These are phyloP conservation scores for Dasypogon diadema DNA, from an alignment of 2,888 invertebrate species.

Conservation along the genomic window DNA sequence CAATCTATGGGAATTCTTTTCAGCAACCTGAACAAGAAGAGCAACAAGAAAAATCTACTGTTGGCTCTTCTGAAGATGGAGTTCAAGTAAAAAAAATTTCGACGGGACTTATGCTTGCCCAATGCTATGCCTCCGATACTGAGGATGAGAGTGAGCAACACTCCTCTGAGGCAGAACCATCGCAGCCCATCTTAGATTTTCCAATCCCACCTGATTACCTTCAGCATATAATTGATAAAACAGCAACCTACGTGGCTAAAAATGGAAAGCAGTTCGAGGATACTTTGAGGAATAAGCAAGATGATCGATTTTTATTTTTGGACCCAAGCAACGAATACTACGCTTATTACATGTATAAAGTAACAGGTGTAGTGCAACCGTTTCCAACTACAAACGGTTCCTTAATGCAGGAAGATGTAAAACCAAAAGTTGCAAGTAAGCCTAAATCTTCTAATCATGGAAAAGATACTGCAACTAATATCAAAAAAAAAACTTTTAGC, in stretches of 20 bases:
- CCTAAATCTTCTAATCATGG: no score
- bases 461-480: no score
- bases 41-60: neutral
- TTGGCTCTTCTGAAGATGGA: neutral
- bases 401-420: slow-evolving; percentile 20
- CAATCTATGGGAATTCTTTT: neutral
- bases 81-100: slow-evolving; percentile 66
- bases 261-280: slow-evolving; percentile 95
- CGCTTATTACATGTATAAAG: slow-evolving; percentile 82
- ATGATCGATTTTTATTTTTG: slow-evolving; percentile 89
- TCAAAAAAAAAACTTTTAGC: no score
- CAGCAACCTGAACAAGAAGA: neutral
- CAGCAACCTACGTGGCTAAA: slow-evolving; percentile 95
- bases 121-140: slow-evolving; percentile 72
- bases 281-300: slow-evolving; percentile 84
- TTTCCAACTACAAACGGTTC: slow-evolving; percentile 50
- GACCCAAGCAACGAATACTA: slow-evolving; percentile 82
- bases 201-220: slow-evolving; percentile 83
- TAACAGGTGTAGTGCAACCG: slow-evolving; percentile 63
- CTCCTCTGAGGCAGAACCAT: slow-evolving; percentile 58
- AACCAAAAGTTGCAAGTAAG: slow-evolving; percentile 62
- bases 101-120: slow-evolving; percentile 70
- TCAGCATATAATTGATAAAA: slow-evolving; percentile 92
- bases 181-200: slow-evolving; percentile 63
- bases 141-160: slow-evolving; percentile 67